Conservation (phyloP, 2,113 vertebrate species). For the Neopipo cinnamomea region DNA sequence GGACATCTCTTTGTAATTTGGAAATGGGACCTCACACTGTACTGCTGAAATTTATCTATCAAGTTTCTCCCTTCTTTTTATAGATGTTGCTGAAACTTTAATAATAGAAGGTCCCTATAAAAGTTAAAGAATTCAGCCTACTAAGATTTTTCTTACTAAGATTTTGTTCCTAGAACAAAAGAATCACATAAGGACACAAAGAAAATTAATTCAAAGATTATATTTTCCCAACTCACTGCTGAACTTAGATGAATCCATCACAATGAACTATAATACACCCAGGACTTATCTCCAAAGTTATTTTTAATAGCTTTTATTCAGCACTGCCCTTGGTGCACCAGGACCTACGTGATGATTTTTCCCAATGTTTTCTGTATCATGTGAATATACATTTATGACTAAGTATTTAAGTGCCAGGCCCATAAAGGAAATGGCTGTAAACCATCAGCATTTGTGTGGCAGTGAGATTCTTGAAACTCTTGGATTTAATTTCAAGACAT, state of each 20-base stretch:
- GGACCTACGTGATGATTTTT: neutral
- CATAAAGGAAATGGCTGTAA: neutral
- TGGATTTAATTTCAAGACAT: neutral
- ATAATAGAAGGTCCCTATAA: neutral
- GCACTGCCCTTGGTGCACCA: neutral
- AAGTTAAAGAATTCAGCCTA: neutral
- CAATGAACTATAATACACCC: neutral
- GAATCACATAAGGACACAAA: neutral
- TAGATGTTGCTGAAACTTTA: neutral
- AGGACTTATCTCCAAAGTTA: neutral
- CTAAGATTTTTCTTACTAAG: neutral
- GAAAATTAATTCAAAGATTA: neutral
- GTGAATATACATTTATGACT: neutral
- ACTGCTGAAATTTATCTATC: neutral
- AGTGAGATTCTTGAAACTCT: neutral
- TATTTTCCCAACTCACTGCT: neutral
- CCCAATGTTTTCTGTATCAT: neutral
- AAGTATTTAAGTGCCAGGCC: neutral
- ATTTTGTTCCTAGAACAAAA: neutral
- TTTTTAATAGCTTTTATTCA: neutral
- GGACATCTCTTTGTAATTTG: neutral
- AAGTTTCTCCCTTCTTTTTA: neutral
- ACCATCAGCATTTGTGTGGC: neutral
- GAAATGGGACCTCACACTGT: neutral
- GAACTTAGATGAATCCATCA: neutral